Conservation (phyloP, 2,113 vertebrate species). For the Neolamprologus brichardi region DNA sequence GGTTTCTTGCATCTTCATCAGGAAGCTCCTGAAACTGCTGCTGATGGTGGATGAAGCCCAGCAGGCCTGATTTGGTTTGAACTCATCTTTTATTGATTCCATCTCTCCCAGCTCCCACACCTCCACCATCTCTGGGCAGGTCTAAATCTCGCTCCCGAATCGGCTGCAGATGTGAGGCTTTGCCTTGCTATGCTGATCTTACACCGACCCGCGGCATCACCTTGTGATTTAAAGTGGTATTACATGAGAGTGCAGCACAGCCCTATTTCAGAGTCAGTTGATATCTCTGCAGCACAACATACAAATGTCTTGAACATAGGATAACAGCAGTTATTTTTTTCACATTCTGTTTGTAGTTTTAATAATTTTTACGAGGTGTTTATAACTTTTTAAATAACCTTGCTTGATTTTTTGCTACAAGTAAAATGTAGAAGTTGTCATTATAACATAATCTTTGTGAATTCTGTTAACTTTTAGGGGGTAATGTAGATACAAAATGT, state of each 20-base stretch:
- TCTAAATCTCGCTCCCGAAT: slow-evolving; percentile 53
- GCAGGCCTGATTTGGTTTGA: slow-evolving; percentile 44
- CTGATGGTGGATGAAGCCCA: slow-evolving; percentile 46
- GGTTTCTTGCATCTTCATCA: slow-evolving; percentile 46
- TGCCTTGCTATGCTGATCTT: slow-evolving; percentile 13
- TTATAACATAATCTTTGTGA: background rate
- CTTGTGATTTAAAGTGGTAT: background rate
- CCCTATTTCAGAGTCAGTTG: background rate
- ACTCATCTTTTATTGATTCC: slow-evolving; percentile 53
- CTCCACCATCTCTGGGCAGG: slow-evolving; percentile 58
- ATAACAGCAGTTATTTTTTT: background rate
- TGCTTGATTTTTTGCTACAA: background rate
- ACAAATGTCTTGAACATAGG: background rate
- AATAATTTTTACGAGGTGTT: background rate
- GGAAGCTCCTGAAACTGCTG: slow-evolving; percentile 17
- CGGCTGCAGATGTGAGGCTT: slow-evolving; percentile 54
- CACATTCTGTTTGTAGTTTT: background rate
- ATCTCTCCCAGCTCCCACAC: slow-evolving; percentile 45
- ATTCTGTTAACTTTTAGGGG: background rate
- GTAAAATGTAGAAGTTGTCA: fast-evolving
- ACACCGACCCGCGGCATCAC: background rate
- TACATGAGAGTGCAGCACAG: background rate
- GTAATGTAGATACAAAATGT: background rate
- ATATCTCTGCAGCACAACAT: background rate
- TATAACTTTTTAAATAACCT: background rate